Evolutionary conservation across 1,140 invertebrate genomes (phyloP), one percentile per base, ranked within the genome.

Genomic region (Pectinophora gossypiella): DNA sequence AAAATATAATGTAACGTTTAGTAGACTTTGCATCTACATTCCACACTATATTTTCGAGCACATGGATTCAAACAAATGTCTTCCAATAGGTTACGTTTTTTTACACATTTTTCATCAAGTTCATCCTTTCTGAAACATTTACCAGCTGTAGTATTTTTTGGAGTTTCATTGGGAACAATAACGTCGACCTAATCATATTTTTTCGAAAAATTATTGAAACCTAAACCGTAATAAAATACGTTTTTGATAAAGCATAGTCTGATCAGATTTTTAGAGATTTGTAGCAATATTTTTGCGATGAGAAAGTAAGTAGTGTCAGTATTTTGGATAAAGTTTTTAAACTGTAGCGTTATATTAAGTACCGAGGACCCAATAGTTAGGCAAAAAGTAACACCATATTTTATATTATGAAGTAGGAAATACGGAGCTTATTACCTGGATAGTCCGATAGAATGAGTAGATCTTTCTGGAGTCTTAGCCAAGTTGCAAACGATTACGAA

Each of bases 11-110:
- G n/a, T n/a, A 21, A 43, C 38, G 20, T 51, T 32, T 43, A 18
- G 20, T 40, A 27, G 10, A 20, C 23, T 18, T 16, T 18, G 43
- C 43, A n/a, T n/a, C n/a, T 64, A 83, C 76, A 83, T 83, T 83
- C 77, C 76, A 81, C 52, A 50, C n/a, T n/a, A 55, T 58, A 68
- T 61, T 69, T 56, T 62, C 20, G 9, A 23, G 22, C 10, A 3
- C 27, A 32, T 32, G 36, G 62, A 69, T 76, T 78, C 56, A 75
- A 82, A 56, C 51, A 60, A 71, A 72, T 65, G 83, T 86, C 83
- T 86, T 86, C 83, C 83, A 86, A 80, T 86, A 86, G 83, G 68
- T 79, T 81, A 79, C 74, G 71, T 65, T 73, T 66, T 72, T 67
- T 68, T 68, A 65, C 61, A 54, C 53, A 53, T 10, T 23, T 48